Conservation (phyloP, 1,140 invertebrate species). For the Drosophila watanabei region DNA sequence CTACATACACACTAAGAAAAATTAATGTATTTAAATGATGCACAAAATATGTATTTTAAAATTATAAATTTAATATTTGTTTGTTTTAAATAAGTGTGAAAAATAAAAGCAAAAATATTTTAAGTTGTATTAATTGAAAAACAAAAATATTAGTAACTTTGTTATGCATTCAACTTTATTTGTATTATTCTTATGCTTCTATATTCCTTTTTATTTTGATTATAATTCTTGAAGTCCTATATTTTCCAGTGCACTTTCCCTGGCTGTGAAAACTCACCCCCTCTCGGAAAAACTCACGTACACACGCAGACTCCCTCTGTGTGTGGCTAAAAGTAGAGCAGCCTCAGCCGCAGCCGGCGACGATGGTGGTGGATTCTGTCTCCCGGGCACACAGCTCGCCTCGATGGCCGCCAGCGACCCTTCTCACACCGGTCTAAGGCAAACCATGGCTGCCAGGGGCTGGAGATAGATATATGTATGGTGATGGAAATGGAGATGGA, state of each 20-base stretch:
- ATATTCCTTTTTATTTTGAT: neutral
- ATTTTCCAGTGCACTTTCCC: constrained; percentile 30
- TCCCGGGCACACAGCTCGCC: constrained; percentile 11
- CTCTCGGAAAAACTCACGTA: constrained; percentile 30
- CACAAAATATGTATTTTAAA: neutral
- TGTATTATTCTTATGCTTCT: neutral
- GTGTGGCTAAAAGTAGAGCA: constrained; percentile 56
- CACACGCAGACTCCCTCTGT: constrained; percentile 18
- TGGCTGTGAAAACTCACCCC: constrained; percentile 41
- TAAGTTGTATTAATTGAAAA: neutral
- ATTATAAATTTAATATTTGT: neutral
- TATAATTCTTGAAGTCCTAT: too few species aligned
- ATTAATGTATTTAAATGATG: neutral
- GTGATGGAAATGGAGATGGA: neutral
- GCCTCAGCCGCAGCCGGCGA: constrained; percentile 2
- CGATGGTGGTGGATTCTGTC: constrained; percentile 51
- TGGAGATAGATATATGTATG: constrained; percentile 9
- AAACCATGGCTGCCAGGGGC: constrained; percentile 56
- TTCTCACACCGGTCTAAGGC: neutral
- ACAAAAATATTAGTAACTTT: neutral
- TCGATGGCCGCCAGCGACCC: constrained; percentile 18
- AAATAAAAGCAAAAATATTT: neutral
- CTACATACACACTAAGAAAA: constrained; percentile 28
- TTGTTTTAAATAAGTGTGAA: too few species aligned
- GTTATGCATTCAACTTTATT: neutral